Evolutionary conservation across 2,888 invertebrate genomes (phyloP).

Genomic region (Corythucha ciliata): DNA sequence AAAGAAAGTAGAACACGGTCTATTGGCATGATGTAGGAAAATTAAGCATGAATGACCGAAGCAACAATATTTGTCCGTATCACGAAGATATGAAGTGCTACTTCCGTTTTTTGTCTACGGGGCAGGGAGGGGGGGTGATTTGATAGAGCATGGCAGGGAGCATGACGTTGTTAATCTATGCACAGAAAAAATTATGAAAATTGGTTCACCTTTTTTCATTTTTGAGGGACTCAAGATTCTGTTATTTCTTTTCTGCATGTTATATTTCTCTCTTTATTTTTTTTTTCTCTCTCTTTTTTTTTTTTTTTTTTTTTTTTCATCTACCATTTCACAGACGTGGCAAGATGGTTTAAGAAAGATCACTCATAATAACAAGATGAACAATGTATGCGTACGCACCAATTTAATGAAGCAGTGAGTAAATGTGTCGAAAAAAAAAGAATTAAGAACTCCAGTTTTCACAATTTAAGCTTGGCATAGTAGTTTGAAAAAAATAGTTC

Average conservation of each 20-base stretch:
- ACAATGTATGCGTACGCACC: slow-evolving; percentile 89
- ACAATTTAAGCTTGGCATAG: too few species aligned
- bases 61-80: background rate
- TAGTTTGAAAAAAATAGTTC: too few species aligned
- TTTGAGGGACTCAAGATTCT: background rate
- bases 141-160: background rate
- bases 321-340: slow-evolving; percentile 65
- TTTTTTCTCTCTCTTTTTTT: slow-evolving; percentile 19
- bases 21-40: background rate
- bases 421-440: slow-evolving; percentile 5
- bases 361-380: slow-evolving; percentile 93
- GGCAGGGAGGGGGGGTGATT: too few species aligned
- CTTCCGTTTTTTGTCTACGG: too few species aligned
- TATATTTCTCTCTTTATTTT: slow-evolving; percentile 16
- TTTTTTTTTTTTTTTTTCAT: slow-evolving; percentile 39
- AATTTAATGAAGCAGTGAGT: slow-evolving; percentile 99
- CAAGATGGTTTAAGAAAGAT: slow-evolving; percentile 77
- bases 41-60: slow-evolving; percentile 5
- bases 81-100: too few species aligned
- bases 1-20: background rate
- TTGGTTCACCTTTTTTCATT: background rate
- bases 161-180: background rate
- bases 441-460: background rate
- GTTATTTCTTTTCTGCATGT: slow-evolving; percentile 21
- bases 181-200: background rate